Percentiles rank a stretch among this genome's conserved stretches.
Conservation (phyloP, 2,113 vertebrate species). For the Tetraodon nigroviridis region DNA sequence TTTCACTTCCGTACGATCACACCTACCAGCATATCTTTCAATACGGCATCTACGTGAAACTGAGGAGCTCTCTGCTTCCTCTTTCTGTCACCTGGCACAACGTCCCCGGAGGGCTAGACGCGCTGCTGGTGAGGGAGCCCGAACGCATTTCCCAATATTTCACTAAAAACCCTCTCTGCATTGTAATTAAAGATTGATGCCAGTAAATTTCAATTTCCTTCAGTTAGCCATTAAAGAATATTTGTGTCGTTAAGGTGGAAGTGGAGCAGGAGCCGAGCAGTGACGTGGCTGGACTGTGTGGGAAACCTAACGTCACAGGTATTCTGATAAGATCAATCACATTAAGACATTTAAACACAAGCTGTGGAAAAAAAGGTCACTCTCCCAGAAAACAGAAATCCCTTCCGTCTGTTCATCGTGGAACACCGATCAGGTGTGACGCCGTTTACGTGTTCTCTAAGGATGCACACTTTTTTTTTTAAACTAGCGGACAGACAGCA, state of each 20-base stretch:
- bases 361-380: too few species aligned
- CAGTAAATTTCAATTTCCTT: not conserved
- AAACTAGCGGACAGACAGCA: slow-evolving; percentile 28
- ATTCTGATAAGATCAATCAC: not conserved
- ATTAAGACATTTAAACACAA: not conserved
- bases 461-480: not conserved
- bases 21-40: slow-evolving; percentile 69
- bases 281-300: slow-evolving; percentile 67
- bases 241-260: slow-evolving; percentile 52
- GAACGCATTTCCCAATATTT: not conserved
- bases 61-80: slow-evolving; percentile 64
- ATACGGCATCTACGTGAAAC: slow-evolving; percentile 65
- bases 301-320: slow-evolving; percentile 31
- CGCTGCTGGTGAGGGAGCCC: slow-evolving; percentile 60
- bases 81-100: slow-evolving; percentile 67
- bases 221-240: not conserved
- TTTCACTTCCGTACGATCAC: slow-evolving; percentile 71
- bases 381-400: too few species aligned
- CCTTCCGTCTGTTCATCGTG: too few species aligned
- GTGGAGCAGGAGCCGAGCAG: slow-evolving; percentile 50
- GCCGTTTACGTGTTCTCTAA: not conserved
- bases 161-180: not conserved
- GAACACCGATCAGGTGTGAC: too few species aligned
- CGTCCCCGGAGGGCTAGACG: slow-evolving; percentile 49
- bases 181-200: not conserved